Conservation (phyloP, 2,113 vertebrate species). For the Ursus arctos region DNA sequence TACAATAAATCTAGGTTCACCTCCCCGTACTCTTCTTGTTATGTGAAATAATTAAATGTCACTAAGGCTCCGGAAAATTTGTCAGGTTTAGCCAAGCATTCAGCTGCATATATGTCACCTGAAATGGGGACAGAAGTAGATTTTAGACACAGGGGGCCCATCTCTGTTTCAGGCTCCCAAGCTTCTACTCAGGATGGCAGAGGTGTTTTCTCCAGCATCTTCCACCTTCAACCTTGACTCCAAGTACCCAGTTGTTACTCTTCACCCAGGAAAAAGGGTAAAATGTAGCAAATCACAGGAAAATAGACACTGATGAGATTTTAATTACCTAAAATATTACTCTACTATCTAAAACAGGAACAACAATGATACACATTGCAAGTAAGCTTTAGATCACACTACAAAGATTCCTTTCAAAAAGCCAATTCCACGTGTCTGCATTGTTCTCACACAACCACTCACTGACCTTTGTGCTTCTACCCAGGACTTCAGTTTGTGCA, state of each 20-base stretch:
- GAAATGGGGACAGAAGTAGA: background rate
- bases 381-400: background rate
- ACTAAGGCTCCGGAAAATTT: background rate
- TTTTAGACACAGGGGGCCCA: background rate
- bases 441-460: background rate
- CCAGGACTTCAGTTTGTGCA: background rate
- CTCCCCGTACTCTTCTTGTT: background rate
- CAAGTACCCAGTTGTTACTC: background rate
- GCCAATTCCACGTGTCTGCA: background rate
- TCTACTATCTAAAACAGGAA: background rate
- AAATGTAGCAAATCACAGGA: background rate
- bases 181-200: background rate
- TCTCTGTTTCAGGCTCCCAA: background rate
- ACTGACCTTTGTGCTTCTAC: background rate
- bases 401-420: conserved; percentile 20
- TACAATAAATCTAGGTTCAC: background rate
- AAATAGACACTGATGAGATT: background rate
- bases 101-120: background rate
- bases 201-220: background rate
- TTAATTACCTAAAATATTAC: background rate
- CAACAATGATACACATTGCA: background rate
- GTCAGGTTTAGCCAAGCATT: background rate
- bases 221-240: background rate
- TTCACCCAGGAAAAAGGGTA: background rate
- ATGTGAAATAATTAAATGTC: background rate